phyloP scores from a whole-genome alignment of 1,140 invertebrate species.

The Agrypnia vestita region DNA sequence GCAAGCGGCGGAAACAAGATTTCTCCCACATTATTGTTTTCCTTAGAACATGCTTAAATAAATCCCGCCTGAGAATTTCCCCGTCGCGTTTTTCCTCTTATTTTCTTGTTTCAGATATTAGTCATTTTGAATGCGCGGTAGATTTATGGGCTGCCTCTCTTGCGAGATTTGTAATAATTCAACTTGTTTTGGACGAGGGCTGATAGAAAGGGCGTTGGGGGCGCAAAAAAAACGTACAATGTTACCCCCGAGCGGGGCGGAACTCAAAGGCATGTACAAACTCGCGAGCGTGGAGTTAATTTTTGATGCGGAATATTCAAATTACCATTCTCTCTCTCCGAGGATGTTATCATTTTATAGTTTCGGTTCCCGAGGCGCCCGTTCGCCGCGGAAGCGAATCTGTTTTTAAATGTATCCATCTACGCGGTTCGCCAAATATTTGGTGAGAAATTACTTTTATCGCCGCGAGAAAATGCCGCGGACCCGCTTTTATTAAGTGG shows the following conservation, averaged over 20 bases:
- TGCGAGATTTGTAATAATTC: slow-evolving; percentile 60
- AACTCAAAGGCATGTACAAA: background rate
- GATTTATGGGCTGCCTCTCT: slow-evolving; percentile 58
- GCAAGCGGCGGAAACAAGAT: background rate
- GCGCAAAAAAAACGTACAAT: background rate
- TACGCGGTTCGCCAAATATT: slow-evolving; percentile 11
- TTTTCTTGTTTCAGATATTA: slow-evolving; percentile 57
- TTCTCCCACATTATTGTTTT: slow-evolving; percentile 58
- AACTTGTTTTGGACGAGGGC: slow-evolving; percentile 57
- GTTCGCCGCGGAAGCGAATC: background rate
- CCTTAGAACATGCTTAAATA: slow-evolving; percentile 51
- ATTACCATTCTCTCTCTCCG: background rate
- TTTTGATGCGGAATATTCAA: slow-evolving; percentile 24
- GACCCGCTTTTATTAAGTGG: background rate
- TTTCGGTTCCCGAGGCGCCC: background rate
- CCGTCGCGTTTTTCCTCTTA: slow-evolving; percentile 52
- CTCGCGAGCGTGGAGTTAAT: background rate
- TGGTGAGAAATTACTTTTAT: background rate
- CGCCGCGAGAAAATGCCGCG: background rate
- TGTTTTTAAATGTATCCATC: slow-evolving; percentile 8
- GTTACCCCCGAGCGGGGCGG: background rate
- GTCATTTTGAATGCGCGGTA: slow-evolving; percentile 60
- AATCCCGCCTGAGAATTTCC: slow-evolving; percentile 50
- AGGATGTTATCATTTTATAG: slow-evolving; percentile 14
- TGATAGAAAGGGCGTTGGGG: slow-evolving; percentile 48